Base-by-base conservation (phyloP, 2,113 vertebrate species). In the Melanocharis versteri region DNA sequence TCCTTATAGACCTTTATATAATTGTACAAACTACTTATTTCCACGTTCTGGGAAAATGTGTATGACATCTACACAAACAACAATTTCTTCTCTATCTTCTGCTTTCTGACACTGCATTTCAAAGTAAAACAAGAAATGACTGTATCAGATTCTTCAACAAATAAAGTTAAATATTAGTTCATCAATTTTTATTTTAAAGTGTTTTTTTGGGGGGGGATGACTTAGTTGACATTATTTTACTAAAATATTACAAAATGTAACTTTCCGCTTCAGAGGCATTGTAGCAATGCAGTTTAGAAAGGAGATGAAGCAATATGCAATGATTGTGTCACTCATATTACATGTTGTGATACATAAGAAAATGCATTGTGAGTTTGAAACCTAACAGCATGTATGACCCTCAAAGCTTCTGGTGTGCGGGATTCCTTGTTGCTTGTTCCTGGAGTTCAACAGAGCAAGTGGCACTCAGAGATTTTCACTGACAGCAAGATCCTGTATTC, bases 181-280 rank as follows among this genome's bases (percentile, higher is more conserved):
- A 8, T 77, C 7, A 37, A 30, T 66, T 84, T 82, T 50, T 62
- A 15, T 77, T 58, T 37, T 11, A 57, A 89, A 73, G 3, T 9
- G 0, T 2, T 42, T 62, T 50, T 23, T 57, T 15, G 6, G 1
- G 6, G 3, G 9, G 15, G 17, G 13, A 1, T 31, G 3, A 31
- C n/a, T 45, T 66, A 62, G 47, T 33, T 75, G 33, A 64, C 10
- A 10, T n/a, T 39, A 45, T 94, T 94, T 81, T 90, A 56, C 45
- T n/a, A 20, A 69, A 77, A 47, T 48, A 42, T 80, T 83, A 48
- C 42, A 91, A 90, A 83, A 66, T 48, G 6, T 42, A 77, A 60
- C 73, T 60, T 86, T 56, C 24, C 15, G 8, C 19, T 83, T 83
- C 22, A 26, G 64, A 73, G 14, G 15, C n/a, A 15, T 27, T 72